Conservation (phyloP, 2,113 vertebrate genomes). For the Illadopsis cleaveri region DNA sequence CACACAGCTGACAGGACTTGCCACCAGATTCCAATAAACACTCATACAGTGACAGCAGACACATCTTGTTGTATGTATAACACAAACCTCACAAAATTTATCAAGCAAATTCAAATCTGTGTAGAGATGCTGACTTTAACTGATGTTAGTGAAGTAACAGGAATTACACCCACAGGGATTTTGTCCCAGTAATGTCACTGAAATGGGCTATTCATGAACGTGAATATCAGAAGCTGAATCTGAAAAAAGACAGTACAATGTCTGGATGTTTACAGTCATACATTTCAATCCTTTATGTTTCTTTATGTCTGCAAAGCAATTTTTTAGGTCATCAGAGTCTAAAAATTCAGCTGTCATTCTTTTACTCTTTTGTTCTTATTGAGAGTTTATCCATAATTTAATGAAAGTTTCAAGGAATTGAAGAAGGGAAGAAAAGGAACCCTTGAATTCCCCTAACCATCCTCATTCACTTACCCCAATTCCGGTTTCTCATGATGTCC, state of each 20-base stretch:
- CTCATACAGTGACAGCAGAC: neutral
- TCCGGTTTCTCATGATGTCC: neutral
- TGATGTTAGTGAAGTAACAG: neutral
- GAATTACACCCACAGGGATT: neutral
- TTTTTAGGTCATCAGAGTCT: constrained; percentile 26
- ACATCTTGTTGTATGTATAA: neutral
- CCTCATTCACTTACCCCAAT: neutral
- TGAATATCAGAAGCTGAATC: neutral
- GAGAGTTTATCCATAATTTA: constrained; percentile 10
- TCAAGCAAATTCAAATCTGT: neutral
- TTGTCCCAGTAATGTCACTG: neutral
- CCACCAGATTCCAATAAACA: neutral
- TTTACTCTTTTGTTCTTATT: neutral
- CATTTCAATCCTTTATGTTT: constrained; percentile 1
- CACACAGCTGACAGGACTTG: neutral
- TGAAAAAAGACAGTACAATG: neutral
- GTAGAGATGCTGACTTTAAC: neutral
- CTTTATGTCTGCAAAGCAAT: constrained; percentile 1
- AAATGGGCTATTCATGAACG: neutral
- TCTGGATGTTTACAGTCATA: neutral
- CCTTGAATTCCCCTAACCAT: neutral
- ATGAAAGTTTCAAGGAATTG: neutral
- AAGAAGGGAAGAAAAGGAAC: neutral
- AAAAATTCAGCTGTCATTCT: constrained; percentile 24
- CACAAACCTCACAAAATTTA: neutral